phyloP scores from a whole-genome alignment of 2,888 invertebrate species.

The Cerceris ruficornis region DNA sequence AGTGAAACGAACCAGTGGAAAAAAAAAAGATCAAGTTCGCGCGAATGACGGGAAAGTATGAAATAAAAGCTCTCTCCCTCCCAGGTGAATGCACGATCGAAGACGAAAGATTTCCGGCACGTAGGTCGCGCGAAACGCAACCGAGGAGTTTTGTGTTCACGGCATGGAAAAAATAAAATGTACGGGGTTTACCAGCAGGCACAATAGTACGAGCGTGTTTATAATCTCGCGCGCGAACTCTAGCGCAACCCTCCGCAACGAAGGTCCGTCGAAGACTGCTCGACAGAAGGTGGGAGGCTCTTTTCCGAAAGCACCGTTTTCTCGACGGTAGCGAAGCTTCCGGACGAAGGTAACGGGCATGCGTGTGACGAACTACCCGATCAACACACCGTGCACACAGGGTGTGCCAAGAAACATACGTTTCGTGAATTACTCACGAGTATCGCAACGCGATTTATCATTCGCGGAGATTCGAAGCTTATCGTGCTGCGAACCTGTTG shows the following conservation, averaged over 20 bases:
- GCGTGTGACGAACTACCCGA: constrained; percentile 63
- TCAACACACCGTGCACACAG: constrained; percentile 58
- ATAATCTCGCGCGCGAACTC: constrained; percentile 1
- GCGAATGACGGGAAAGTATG: too few relatives aligned
- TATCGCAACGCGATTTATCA: neutral
- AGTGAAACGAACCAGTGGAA: too few relatives aligned
- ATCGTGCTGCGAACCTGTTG: too few relatives aligned
- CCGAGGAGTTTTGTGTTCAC: neutral
- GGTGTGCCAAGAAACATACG: constrained; percentile 57
- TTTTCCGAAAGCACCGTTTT: constrained; percentile 66
- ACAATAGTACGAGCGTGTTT: constrained; percentile 36
- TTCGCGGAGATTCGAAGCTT: neutral
- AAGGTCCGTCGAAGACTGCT: constrained; percentile 66
- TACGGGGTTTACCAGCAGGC: neutral
- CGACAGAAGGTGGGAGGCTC: constrained; percentile 55
- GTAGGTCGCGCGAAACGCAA: too few relatives aligned
- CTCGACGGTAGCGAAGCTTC: constrained; percentile 64
- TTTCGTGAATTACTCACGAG: constrained; percentile 11
- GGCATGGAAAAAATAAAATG: neutral
- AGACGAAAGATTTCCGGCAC: too few relatives aligned
- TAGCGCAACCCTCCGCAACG: constrained; percentile 54
- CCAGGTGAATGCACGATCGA: too few relatives aligned
- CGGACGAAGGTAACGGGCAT: constrained; percentile 68
- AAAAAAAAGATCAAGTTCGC: too few relatives aligned
- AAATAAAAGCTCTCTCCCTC: too few relatives aligned